A percentile compares a stretch with the other conserved stretches of the same genome.
These are phyloP conservation scores for Maniola hyperantus DNA, from an alignment of 2,888 invertebrate genomes.

Conservation along the genomic window DNA sequence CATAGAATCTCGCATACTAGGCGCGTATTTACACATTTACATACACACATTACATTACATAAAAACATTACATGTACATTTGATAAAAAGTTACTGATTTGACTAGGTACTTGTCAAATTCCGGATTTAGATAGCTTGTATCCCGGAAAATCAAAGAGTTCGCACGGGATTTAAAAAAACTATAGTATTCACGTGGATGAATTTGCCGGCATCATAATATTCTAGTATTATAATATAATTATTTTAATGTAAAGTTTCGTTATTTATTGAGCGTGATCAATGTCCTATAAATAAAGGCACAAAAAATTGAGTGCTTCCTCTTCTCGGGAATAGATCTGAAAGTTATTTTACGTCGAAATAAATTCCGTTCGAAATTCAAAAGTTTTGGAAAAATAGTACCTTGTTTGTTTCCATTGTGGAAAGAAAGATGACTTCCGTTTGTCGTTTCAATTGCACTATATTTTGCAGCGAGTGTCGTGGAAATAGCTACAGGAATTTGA, in stretches of 20 bases:
- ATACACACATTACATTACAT: no score
- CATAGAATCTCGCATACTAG: no score
- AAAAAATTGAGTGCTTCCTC: conserved; percentile 6
- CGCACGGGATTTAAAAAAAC: no score
- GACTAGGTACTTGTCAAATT: no score
- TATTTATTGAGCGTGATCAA: not conserved
- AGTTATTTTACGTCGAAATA: conserved; percentile 20
- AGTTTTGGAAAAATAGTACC: conserved; percentile 35
- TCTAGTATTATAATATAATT: no score
- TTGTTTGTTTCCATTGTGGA: conserved; percentile 37
- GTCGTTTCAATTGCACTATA: conserved; percentile 34
- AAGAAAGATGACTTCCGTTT: conserved; percentile 37
- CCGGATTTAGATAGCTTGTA: no score
- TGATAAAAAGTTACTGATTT: no score
- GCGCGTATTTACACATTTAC: no score
- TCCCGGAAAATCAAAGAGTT: no score
- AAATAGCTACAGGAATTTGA: conserved; percentile 9
- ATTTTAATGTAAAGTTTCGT: not conserved
- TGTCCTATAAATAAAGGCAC: not conserved
- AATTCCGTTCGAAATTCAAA: conserved; percentile 30
- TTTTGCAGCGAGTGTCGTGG: conserved; percentile 21
- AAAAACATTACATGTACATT: no score
- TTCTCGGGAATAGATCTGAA: not conserved
- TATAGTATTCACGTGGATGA: no score
- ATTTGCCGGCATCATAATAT: no score